A percentile compares a stretch with the other conserved stretches of the same genome.
These are phyloP conservation scores for Pseudococcus jackbeardsleyi DNA, from an alignment of 2,888 invertebrate species.

Conservation along the genomic window DNA sequence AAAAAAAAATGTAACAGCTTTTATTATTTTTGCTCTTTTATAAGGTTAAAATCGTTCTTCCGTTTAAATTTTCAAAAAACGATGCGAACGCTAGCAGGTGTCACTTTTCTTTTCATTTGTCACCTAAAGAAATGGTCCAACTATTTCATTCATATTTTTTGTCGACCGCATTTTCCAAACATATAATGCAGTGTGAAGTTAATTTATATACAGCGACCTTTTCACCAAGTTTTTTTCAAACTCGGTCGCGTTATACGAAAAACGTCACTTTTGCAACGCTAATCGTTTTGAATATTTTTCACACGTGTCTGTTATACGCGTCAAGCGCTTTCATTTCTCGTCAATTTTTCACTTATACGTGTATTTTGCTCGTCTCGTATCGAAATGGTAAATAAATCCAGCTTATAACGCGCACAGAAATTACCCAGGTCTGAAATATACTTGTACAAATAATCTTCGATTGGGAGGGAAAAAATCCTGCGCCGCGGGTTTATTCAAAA, in stretches of 20 bases:
- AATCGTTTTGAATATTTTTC: constrained; percentile 35
- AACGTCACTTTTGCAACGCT: neutral
- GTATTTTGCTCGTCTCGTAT: neutral
- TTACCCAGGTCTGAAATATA: neutral
- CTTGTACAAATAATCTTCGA: neutral
- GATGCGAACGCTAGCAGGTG: constrained; percentile 37
- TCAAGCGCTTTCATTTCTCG: neutral
- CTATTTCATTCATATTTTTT: constrained; percentile 46
- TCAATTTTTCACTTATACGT: neutral
- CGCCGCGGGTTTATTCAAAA: neutral
- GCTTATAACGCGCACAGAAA: too few species aligned
- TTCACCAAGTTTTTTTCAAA: neutral
- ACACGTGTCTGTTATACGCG: neutral
- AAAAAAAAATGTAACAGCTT: constrained; percentile 39
- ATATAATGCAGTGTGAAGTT: constrained; percentile 10
- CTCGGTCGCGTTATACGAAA: neutral
- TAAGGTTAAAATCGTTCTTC: constrained; percentile 45
- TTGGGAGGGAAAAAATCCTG: neutral
- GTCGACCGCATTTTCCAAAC: constrained; percentile 28
- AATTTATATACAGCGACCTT: constrained; percentile 23
- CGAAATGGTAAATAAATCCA: neutral
- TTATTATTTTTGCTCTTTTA: constrained; percentile 46
- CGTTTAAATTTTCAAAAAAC: constrained; percentile 40
- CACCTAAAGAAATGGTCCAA: constrained; percentile 35
- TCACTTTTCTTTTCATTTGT: constrained; percentile 43